Evolutionary conservation across 92 coral and sea anemone species (phyloP), one percentile per base, ranked within the genome.

Genomic region (Parazoanthus darwini): DNA sequence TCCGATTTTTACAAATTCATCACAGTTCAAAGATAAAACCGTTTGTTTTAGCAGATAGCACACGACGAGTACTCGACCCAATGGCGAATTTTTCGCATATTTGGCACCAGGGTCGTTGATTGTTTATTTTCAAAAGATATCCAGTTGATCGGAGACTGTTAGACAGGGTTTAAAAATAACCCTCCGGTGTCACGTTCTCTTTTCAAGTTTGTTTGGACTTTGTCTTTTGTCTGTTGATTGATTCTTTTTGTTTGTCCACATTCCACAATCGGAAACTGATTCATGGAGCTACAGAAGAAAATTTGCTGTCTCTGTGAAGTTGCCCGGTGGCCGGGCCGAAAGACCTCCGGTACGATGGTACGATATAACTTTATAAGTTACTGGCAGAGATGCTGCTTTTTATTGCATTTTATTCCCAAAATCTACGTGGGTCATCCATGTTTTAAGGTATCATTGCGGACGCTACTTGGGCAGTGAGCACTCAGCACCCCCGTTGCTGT

Each of bases 131-230:
- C 51, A 48, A 25, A 68, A 43, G 86, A 58, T 43, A 44, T 42
- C 86, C 39, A 43, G 35, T 70, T 84, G 87, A 84, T 71, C 36
- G 10, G 87, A 46, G 78, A 70, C 79, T 73, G 77, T 77, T 48
- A 46, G 22, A 36, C 56, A 68, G 68, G 26, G n/a, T 25, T 22
- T 67, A 70, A 68, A 84, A 83, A 83, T 83, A 83, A 43, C 65
- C 77, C n/a, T 67, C 78, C 29, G 15, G 42, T 84, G 87, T 84
- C 87, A 84, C 66, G 48, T 84, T 84, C 72, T 46, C 59, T 68
- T 68, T 84, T 70, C 78, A 84, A 84, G 87, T 84, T 84, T 71
- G 87, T 84, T 84, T 84, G 65, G 63, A 8, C 29, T 83, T 68
- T 16, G 78, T 70, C 74, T 74, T 54, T 83, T 48, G 65, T 48